phyloP scores from a whole-genome alignment of 2,113 vertebrate genomes.

The Mandrillus leucophaeus region DNA sequence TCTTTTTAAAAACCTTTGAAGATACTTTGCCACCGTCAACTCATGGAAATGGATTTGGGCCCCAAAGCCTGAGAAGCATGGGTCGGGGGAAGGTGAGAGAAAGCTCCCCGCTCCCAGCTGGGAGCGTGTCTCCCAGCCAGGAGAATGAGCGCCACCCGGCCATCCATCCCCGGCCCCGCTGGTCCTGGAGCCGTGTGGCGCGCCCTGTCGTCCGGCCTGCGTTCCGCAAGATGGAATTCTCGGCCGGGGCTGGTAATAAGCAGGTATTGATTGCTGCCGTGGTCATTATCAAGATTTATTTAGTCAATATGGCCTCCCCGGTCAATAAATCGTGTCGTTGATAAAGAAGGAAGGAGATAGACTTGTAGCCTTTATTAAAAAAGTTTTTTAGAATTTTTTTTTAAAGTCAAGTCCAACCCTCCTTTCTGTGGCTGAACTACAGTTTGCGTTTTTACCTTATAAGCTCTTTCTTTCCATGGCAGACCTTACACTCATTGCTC shows the following conservation, averaged over 20 bases:
- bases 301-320: slow-evolving; percentile 85
- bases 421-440: neutral
- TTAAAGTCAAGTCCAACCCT: slow-evolving; percentile 27
- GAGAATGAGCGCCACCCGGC: neutral
- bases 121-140: neutral
- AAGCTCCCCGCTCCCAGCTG: no score
- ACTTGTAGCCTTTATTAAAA: slow-evolving; percentile 87
- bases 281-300: slow-evolving; percentile 90
- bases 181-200: slow-evolving; percentile 55
- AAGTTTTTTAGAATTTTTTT: slow-evolving; percentile 80
- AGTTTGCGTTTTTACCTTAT: slow-evolving; percentile 18
- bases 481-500: neutral
- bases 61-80: neutral
- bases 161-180: slow-evolving; percentile 26
- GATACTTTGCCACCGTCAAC: neutral
- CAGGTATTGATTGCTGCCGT: slow-evolving; percentile 85
- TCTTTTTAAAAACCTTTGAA: neutral
- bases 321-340: slow-evolving; percentile 86
- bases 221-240: slow-evolving; percentile 84
- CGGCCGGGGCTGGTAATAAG: slow-evolving; percentile 85
- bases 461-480: neutral
- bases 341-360: slow-evolving; percentile 85
- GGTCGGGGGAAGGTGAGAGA: fast-evolving
- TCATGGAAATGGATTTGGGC: neutral
- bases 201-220: slow-evolving; percentile 69